phyloP scores from a whole-genome alignment of 2,888 invertebrate genomes.

The Sturmia bella region DNA sequence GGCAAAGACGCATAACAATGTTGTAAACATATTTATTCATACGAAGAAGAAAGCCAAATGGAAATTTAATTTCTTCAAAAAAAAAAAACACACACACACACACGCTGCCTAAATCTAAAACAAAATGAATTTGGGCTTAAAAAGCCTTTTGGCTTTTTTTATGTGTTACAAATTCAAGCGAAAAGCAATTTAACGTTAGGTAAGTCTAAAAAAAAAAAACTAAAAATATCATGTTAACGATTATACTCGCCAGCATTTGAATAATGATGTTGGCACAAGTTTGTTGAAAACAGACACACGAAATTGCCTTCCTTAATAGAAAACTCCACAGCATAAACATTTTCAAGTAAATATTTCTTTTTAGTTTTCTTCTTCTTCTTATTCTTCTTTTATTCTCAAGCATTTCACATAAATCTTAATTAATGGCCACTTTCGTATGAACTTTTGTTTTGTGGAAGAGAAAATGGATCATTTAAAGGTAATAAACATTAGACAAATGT shows the following conservation, averaged over 20 bases:
- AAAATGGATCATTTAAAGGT: conserved; percentile 25
- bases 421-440: conserved; percentile 29
- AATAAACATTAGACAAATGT: conserved; percentile 21
- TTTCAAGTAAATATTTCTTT: conserved; percentile 14
- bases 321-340: background rate
- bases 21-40: conserved; percentile 34
- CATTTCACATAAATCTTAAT: conserved; percentile 54
- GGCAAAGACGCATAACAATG: conserved; percentile 69
- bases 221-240: conserved; percentile 28
- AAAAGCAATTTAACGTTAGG: conserved; percentile 69
- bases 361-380: too few species aligned
- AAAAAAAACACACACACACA: conserved; percentile 19
- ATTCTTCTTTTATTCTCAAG: conserved; percentile 23
- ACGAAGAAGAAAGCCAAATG: conserved; percentile 55
- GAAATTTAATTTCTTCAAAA: conserved; percentile 61
- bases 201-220: conserved; percentile 39
- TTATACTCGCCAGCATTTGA: conserved; percentile 10
- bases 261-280: conserved; percentile 3
- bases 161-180: conserved; percentile 66
- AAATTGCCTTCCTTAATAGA: background rate
- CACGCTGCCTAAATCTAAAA: conserved; percentile 52
- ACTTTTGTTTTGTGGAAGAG: conserved; percentile 34
- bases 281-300: background rate
- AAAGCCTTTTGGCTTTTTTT: conserved; percentile 28
- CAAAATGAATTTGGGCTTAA: conserved; percentile 45